A percentile compares a stretch with the other conserved stretches of the same genome.
Conservation (phyloP, 1,140 invertebrate species). For the Drosophila sp. region DNA sequence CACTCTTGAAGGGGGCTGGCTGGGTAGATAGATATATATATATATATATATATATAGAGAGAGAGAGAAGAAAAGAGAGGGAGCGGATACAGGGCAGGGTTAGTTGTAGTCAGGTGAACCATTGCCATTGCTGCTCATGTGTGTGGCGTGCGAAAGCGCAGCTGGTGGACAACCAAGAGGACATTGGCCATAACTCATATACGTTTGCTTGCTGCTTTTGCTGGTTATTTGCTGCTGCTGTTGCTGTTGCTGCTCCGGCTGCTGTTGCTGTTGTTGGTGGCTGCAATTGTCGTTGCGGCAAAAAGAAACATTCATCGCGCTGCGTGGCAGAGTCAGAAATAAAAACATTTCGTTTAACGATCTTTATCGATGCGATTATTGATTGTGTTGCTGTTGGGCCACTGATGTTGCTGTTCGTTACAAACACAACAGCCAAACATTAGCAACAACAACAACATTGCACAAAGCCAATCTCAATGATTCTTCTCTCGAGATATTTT, state of each 20-base stretch:
- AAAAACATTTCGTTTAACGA: conserved; percentile 82
- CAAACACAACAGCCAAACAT: neutral
- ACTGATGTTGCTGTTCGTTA: conserved; percentile 35
- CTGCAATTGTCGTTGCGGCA: conserved; percentile 48
- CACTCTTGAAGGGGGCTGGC: conserved; percentile 33
- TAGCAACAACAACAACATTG: conserved; percentile 28
- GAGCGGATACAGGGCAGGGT: conserved; percentile 17
- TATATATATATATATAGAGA: neutral
- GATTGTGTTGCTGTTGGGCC: conserved; percentile 64
- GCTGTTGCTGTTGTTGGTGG: conserved; percentile 16
- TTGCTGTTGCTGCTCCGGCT: conserved; percentile 18
- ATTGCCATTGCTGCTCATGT: conserved; percentile 65
- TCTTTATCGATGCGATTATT: conserved; percentile 82
- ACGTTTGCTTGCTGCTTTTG: conserved; percentile 43
- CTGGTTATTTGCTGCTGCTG: conserved; percentile 18
- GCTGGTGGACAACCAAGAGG: conserved; percentile 50
- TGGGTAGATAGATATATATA: neutral
- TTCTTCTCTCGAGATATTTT: no score
- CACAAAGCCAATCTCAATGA: no score
- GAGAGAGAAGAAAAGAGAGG: neutral
- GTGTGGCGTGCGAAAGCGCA: conserved; percentile 72
- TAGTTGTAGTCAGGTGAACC: conserved; percentile 60
- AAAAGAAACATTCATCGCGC: conserved; percentile 44
- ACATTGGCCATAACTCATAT: conserved; percentile 65
- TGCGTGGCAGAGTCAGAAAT: conserved; percentile 50